phyloP scores from a whole-genome alignment of 2,888 invertebrate genomes.

The Leptopterna dolabrata region DNA sequence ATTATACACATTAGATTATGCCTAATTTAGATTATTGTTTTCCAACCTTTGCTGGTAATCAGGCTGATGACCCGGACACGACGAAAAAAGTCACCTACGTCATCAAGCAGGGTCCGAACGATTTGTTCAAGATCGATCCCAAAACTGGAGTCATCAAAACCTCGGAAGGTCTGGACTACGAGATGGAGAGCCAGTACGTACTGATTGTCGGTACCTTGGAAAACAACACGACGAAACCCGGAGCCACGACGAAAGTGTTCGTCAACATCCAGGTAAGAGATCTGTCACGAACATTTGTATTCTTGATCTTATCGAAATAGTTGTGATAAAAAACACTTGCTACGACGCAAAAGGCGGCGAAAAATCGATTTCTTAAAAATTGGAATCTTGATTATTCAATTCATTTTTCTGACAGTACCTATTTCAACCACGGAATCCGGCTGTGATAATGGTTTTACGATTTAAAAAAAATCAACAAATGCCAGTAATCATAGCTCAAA shows the following conservation, averaged over 20 bases:
- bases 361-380: no score
- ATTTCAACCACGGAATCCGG: no score
- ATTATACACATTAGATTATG: no score
- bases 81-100: slow-evolving; percentile 86
- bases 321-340: neutral
- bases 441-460: no score
- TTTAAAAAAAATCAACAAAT: no score
- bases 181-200: slow-evolving; percentile 78
- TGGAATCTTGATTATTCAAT: no score
- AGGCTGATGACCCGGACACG: slow-evolving; percentile 88
- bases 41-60: slow-evolving; percentile 61
- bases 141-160: slow-evolving; percentile 84
- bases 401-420: no score
- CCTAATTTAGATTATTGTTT: neutral
- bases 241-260: slow-evolving; percentile 80
- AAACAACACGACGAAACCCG: slow-evolving; percentile 76
- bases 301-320: neutral
- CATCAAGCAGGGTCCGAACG: slow-evolving; percentile 83
- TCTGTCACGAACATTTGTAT: neutral
- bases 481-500: no score
- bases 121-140: slow-evolving; percentile 85
- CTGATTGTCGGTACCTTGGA: slow-evolving; percentile 86
- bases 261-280: slow-evolving; percentile 75
- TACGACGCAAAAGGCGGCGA: no score
- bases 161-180: slow-evolving; percentile 80